Percentiles rank a stretch among this genome's conserved stretches.
Conservation (phyloP, 1,140 invertebrate genomes). For the Drosophila arizonae region DNA sequence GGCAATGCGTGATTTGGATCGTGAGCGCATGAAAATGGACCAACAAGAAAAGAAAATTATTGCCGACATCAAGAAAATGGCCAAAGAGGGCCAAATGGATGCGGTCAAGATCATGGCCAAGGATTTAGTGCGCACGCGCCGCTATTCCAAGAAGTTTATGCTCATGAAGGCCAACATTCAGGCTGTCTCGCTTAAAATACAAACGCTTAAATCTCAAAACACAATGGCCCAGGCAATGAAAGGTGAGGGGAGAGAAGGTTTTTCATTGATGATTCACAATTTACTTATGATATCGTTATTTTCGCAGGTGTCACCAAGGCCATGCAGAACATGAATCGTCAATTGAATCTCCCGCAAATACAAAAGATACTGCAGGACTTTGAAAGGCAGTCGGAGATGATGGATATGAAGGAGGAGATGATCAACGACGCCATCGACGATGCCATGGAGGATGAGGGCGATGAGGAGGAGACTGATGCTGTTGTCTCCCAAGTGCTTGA, state of each 20-base stretch:
- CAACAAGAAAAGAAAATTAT: slow-evolving; percentile 99
- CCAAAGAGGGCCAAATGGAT: slow-evolving; percentile 99
- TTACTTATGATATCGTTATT: background rate
- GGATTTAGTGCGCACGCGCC: slow-evolving; percentile 97
- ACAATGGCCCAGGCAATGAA: slow-evolving; percentile 99
- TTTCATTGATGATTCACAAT: slow-evolving; percentile 21
- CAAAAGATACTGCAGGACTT: slow-evolving; percentile 99
- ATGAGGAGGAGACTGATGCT: slow-evolving; percentile 99
- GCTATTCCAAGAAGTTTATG: slow-evolving; percentile 99
- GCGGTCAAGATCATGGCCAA: slow-evolving; percentile 99
- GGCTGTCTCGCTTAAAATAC: slow-evolving; percentile 99
- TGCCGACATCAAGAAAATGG: slow-evolving; percentile 99
- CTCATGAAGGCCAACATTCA: slow-evolving; percentile 99
- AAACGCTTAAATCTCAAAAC: slow-evolving; percentile 98
- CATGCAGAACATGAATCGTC: slow-evolving; percentile 99
- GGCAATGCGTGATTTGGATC: slow-evolving; percentile 98
- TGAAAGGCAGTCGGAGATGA: slow-evolving; percentile 99
- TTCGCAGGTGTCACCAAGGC: slow-evolving; percentile 93
- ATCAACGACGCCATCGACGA: slow-evolving; percentile 99
- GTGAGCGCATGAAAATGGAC: slow-evolving; percentile 98
- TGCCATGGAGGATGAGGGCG: slow-evolving; percentile 98
- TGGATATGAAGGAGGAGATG: slow-evolving; percentile 99
- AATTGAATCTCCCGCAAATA: slow-evolving; percentile 99
- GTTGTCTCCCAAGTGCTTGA: slow-evolving; percentile 97
- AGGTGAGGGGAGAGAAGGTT: slow-evolving; percentile 81